A percentile compares a stretch with the other conserved stretches of the same genome.
Evolutionary conservation across 1,140 invertebrate species (phyloP).

Genomic region (Caenorhabditis remanei): DNA sequence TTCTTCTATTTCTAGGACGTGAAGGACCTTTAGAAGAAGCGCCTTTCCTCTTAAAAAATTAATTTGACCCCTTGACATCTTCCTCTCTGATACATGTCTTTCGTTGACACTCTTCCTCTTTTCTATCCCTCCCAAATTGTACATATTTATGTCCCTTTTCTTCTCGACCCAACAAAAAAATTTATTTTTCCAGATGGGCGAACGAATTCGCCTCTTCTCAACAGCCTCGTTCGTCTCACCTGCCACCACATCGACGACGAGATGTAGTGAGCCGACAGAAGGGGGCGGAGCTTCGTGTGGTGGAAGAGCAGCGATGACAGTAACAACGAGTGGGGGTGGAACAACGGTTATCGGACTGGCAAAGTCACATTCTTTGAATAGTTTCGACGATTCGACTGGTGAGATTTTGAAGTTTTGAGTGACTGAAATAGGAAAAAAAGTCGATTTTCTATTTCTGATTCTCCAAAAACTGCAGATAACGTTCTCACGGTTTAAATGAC

Average conservation of each 20-base stretch:
- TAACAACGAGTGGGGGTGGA: not conserved
- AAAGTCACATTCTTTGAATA: constrained; percentile 40
- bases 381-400: constrained; percentile 40
- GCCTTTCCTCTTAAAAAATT: not conserved
- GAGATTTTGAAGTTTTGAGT: not conserved
- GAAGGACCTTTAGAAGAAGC: not conserved
- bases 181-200: constrained; percentile 61
- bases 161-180: not conserved
- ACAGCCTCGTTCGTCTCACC: constrained; percentile 58
- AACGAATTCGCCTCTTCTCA: constrained; percentile 63
- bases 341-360: constrained; percentile 13
- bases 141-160: not conserved
- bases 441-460: too few relatives aligned
- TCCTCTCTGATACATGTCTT: not conserved
- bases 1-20: not conserved
- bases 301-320: not conserved
- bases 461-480: too few relatives aligned
- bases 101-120: not conserved
- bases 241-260: constrained; percentile 17
- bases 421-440: too few relatives aligned
- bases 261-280: constrained; percentile 8
- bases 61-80: constrained; percentile 4
- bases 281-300: constrained; percentile 13
- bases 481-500: too few relatives aligned
- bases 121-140: not conserved